Base-by-base conservation (phyloP, 1,140 invertebrate genomes). In the Choristoneura fumiferana region DNA sequence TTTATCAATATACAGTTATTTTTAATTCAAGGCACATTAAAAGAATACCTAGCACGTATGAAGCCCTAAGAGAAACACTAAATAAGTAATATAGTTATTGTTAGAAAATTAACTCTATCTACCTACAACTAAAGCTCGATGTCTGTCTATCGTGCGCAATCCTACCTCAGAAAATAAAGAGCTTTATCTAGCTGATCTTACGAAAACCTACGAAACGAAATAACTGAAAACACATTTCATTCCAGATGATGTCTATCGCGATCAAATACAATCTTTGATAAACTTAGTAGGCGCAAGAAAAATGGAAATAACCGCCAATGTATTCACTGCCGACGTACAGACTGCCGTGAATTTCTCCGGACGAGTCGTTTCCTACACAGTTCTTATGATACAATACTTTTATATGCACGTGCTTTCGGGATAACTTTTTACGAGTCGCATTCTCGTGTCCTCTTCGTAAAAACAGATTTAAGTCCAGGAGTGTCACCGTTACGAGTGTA, bases 361-460 rank as follows among this genome's bases (percentile, higher is more conserved):
- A 29, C 68, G 65, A 36, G 68, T 75, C 0, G 73, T 85, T 5
- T 81, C 82, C 1, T 82, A 78, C 36, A 67, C 67, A 8, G 67
- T 84, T 12, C 55, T 82, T n/a, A 71, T 79, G 69, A 81, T 84
- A 52, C 79, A 84, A 58, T 75, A 78, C 57, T 82, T 84, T 49
- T 81, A 84, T 61, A 70, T 68, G 17, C 60, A 63, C n/a, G 8
- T 45, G 1, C 54, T 57, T 39, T 1, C 36, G 15, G 40, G 60
- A 60, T 54, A 14, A 60, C 17, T 33, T 60, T 34, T 37, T 49
- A 49, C 18, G 18, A 49, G 6, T 8, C 18, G 22, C 40, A 15
- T 43, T 49, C 22, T 22, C n/a, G 43, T 49, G 43, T 49, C 43
- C 43, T 15, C 40, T 18, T 49, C 18, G 43, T 12, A 63, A 57